These are phyloP conservation scores for Netelia fuscicornis DNA, from an alignment of 2,888 invertebrate genomes.

Conservation along the genomic window DNA sequence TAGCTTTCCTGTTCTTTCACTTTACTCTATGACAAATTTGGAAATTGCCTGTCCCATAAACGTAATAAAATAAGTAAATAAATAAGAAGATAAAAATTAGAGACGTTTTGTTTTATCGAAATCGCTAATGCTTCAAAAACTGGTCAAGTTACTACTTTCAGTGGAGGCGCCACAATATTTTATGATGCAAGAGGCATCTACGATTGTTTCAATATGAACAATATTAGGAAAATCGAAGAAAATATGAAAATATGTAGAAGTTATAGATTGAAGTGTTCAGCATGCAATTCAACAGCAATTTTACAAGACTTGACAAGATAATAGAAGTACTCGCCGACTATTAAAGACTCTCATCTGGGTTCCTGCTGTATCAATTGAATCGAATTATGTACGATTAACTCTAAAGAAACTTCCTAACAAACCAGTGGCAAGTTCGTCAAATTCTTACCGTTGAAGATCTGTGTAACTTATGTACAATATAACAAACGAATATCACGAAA, in stretches of 20 bases:
- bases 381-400: background rate
- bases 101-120: background rate
- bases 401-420: background rate
- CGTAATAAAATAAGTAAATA: background rate
- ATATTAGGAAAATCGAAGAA: background rate
- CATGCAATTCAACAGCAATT: too few relatives aligned
- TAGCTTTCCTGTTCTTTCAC: background rate
- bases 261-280: too few relatives aligned
- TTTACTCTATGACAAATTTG: background rate
- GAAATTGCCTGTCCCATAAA: background rate
- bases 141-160: background rate
- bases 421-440: background rate
- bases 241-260: too few relatives aligned
- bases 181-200: background rate
- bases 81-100: background rate
- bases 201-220: background rate
- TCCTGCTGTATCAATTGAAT: too few relatives aligned
- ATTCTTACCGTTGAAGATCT: conserved; percentile 15
- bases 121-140: background rate
- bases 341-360: too few relatives aligned
- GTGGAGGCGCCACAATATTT: background rate
- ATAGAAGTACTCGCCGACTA: too few relatives aligned
- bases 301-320: too few relatives aligned
- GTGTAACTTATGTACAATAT: conserved; percentile 1
- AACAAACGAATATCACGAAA: conserved; percentile 54